Percentiles rank a stretch among this genome's conserved stretches.
These are phyloP conservation scores for Phoxinus phoxinus DNA, from an alignment of 2,113 vertebrate genomes.

Conservation along the genomic window DNA sequence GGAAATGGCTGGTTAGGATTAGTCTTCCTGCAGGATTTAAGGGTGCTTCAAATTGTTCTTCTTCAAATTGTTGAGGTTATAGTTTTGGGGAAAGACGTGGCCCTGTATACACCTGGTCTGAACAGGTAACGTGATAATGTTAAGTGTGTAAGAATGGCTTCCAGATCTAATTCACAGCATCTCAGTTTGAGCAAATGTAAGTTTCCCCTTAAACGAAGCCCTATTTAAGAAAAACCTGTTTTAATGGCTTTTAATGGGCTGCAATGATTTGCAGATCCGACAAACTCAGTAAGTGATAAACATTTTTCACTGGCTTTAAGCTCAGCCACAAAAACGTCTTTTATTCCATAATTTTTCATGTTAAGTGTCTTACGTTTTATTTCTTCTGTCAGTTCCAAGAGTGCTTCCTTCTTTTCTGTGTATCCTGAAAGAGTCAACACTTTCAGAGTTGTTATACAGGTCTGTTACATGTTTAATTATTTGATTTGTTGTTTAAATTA, in stretches of 20 bases:
- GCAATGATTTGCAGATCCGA: slow-evolving; percentile 3
- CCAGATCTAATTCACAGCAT: not conserved
- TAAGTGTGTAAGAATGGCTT: not conserved
- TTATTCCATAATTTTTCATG: slow-evolving; percentile 4
- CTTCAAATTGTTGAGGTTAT: not conserved
- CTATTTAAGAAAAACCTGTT: not conserved
- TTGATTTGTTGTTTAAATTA: not conserved
- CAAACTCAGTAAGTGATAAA: not conserved
- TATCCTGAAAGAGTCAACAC: not conserved
- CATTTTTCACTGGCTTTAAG: slow-evolving; percentile 9
- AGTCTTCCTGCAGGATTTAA: slow-evolving; percentile 1
- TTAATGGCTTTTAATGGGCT: not conserved
- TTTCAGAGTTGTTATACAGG: not conserved
- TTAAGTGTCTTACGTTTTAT: not conserved
- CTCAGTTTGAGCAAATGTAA: not conserved
- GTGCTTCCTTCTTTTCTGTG: not conserved
- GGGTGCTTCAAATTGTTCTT: not conserved
- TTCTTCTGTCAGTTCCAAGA: not conserved
- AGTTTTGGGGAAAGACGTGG: not conserved
- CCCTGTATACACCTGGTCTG: not conserved
- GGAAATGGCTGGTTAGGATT: slow-evolving; percentile 39
- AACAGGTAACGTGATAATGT: not conserved
- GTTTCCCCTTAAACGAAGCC: not conserved
- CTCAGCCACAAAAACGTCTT: not conserved
- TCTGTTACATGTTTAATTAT: not conserved